phyloP scores from a whole-genome alignment of 1,140 invertebrate species.

The Coelopa frigida region DNA sequence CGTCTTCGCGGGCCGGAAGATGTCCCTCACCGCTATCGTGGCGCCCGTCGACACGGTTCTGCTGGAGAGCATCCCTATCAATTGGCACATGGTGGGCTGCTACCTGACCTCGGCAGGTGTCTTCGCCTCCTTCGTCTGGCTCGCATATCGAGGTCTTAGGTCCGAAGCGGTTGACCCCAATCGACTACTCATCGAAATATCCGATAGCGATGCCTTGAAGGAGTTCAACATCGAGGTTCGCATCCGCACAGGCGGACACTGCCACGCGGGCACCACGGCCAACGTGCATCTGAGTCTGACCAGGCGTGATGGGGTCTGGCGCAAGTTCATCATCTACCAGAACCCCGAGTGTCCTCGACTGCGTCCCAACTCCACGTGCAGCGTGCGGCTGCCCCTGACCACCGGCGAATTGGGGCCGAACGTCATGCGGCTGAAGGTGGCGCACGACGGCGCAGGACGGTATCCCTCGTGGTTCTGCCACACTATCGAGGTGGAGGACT shows the following conservation, averaged over 20 bases:
- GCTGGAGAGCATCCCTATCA: neutral
- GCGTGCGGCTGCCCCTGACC: conserved; percentile 5
- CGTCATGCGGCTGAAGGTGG: neutral
- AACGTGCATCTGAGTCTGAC: conserved; percentile 7
- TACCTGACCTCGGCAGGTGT: too few species aligned
- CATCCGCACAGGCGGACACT: conserved; percentile 10
- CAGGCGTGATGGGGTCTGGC: neutral
- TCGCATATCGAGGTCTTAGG: too few species aligned
- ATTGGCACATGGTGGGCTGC: conserved; percentile 7
- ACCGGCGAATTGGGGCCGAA: neutral
- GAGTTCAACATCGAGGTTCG: conserved; percentile 5
- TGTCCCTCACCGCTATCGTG: neutral
- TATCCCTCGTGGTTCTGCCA: conserved; percentile 14
- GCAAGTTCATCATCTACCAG: conserved; percentile 7
- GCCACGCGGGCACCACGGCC: conserved; percentile 3
- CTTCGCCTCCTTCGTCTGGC: too few species aligned
- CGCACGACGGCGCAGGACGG: conserved; percentile 5
- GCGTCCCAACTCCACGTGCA: conserved; percentile 2
- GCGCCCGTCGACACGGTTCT: neutral
- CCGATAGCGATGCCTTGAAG: too few species aligned
- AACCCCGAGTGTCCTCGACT: conserved; percentile 11
- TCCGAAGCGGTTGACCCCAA: too few species aligned
- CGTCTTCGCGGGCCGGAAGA: conserved; percentile 4
- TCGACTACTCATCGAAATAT: too few species aligned
- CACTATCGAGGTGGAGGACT: neutral